A percentile compares a stretch with the other conserved stretches of the same genome.
Evolutionary conservation across 2,113 vertebrate species (phyloP).

Genomic region (Mormyrus iriodes): DNA sequence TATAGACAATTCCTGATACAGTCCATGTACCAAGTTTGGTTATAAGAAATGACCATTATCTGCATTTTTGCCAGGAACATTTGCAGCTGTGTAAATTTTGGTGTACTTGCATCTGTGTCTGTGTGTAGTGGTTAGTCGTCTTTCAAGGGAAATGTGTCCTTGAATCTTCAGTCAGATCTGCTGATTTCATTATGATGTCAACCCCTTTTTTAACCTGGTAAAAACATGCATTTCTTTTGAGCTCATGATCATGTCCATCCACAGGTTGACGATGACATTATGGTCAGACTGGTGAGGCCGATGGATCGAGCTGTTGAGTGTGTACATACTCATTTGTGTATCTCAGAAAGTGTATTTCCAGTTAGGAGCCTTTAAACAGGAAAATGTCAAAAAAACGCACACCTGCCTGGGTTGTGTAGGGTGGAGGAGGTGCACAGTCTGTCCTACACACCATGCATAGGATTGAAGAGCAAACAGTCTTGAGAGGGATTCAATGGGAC

Average conservation of each 20-base stretch:
- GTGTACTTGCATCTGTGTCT: not conserved
- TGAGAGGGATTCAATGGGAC: not conserved
- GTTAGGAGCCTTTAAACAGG: not conserved
- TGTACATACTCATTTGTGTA: not conserved
- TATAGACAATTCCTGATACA: not conserved
- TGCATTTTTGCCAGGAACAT: not conserved
- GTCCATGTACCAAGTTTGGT: not conserved
- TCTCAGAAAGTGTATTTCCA: slow-evolving; percentile 13
- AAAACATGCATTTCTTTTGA: not conserved
- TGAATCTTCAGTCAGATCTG: not conserved
- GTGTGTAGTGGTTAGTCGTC: not conserved
- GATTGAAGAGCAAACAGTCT: not conserved
- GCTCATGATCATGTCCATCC: not conserved
- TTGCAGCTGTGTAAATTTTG: not conserved
- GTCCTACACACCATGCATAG: not conserved
- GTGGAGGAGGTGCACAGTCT: not conserved
- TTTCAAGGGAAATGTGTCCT: not conserved
- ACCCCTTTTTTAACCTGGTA: not conserved
- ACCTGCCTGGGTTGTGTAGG: not conserved
- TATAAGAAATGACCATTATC: not conserved
- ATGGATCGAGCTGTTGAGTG: not conserved
- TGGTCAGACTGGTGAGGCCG: not conserved
- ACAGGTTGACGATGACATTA: not conserved
- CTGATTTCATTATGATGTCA: slow-evolving; percentile 7
- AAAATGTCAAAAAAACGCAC: not conserved